Evolutionary conservation across 2,797 vertebrate genomes (phyloP).

Genomic region (Thaleichthys pacificus): DNA sequence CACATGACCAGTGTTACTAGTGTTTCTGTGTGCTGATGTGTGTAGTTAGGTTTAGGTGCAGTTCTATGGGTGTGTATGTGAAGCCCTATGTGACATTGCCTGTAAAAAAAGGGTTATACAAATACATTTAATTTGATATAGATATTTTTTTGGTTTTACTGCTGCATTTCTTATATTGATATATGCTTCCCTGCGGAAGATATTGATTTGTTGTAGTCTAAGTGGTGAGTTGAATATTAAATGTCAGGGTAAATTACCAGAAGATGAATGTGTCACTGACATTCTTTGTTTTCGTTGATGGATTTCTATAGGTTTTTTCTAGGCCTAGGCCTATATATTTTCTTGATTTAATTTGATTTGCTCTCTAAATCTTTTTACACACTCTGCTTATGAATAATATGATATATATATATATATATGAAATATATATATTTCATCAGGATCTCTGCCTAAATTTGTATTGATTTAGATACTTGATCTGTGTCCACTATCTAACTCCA

Average conservation of each 20-base stretch:
- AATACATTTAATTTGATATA: no score
- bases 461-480: no score
- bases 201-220: constrained; percentile 1
- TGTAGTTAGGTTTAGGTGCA: no score
- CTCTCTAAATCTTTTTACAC: no score
- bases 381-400: no score
- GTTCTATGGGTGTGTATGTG: no score
- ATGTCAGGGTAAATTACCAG: constrained; percentile 8
- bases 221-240: not conserved
- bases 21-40: not conserved
- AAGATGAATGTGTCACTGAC: not conserved
- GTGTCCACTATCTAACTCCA: not conserved
- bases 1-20: not conserved
- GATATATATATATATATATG: no score
- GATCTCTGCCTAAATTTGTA: no score
- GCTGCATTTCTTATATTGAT: not conserved
- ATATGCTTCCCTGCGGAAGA: not conserved
- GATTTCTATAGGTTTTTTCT: not conserved
- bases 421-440: not conserved
- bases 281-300: not conserved
- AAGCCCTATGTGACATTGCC: no score
- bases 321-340: no score
- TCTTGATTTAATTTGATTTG: no score
- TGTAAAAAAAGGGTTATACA: no score
- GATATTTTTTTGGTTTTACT: not conserved